phyloP scores from a whole-genome alignment of 2,888 invertebrate species.

The Cantharis flavilabris region DNA sequence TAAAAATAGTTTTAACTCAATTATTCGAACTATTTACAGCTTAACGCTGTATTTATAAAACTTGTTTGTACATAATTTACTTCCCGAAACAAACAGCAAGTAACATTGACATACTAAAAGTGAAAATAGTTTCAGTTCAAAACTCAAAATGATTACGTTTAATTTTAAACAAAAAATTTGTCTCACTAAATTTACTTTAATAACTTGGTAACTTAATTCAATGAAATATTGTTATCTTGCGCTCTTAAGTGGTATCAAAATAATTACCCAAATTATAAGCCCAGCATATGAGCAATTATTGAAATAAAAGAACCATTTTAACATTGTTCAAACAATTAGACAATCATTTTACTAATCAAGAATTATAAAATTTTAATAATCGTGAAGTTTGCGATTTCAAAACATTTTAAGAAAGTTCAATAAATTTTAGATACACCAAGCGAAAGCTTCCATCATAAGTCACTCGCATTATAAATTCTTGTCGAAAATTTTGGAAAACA shows the following conservation, averaged over 20 bases:
- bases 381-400: neutral
- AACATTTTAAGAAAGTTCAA: neutral
- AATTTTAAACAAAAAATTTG: neutral
- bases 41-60: neutral
- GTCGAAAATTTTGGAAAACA: neutral
- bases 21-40: conserved; percentile 1
- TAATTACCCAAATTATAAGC: neutral
- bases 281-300: neutral
- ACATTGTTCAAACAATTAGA: neutral
- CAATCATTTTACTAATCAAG: neutral
- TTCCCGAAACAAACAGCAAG: conserved; percentile 7
- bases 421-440: neutral
- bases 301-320: neutral
- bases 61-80: conserved; percentile 4
- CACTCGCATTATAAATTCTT: neutral
- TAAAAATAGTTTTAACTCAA: conserved; percentile 1
- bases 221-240: neutral
- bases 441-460: neutral
- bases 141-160: conserved; percentile 2
- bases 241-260: neutral
- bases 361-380: neutral
- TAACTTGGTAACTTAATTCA: neutral
- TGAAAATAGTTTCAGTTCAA: conserved; percentile 14
- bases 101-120: conserved; percentile 24
- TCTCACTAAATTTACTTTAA: neutral